A percentile compares a stretch with the other conserved stretches of the same genome.
These are phyloP conservation scores for Cotesia vestalis DNA, from an alignment of 1,140 invertebrate genomes.

Conservation along the genomic window DNA sequence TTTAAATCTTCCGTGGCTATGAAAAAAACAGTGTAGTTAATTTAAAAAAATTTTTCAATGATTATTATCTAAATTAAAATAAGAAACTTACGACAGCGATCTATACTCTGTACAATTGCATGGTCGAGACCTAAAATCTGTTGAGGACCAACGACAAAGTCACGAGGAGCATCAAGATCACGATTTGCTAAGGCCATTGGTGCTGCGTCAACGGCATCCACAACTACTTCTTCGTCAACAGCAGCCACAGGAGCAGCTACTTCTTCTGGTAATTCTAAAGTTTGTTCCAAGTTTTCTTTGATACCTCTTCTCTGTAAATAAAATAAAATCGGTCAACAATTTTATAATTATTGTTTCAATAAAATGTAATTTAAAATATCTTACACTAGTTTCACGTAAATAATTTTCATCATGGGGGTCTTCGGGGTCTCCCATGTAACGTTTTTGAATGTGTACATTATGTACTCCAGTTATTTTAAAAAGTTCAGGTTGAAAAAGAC, in stretches of 20 bases:
- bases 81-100: conserved; percentile 77
- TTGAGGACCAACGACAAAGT: conserved; percentile 75
- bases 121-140: conserved; percentile 89
- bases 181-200: conserved; percentile 60
- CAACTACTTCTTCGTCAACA: conserved; percentile 82
- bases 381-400: conserved; percentile 85
- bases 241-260: conserved; percentile 50
- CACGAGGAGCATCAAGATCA: conserved; percentile 65
- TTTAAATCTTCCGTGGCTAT: conserved; percentile 85
- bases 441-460: conserved; percentile 75
- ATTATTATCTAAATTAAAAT: background rate
- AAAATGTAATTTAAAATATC: conserved; percentile 39
- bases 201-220: conserved; percentile 76
- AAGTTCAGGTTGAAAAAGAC: conserved; percentile 89
- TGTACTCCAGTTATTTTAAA: conserved; percentile 84
- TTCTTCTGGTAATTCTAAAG: conserved; percentile 62
- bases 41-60: conserved; percentile 1
- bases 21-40: conserved; percentile 16
- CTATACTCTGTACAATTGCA: conserved; percentile 90
- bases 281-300: conserved; percentile 72
- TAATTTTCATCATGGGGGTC: conserved; percentile 95
- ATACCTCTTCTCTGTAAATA: conserved; percentile 67
- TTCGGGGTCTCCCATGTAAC: conserved; percentile 84
- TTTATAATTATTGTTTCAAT: conserved; percentile 25
- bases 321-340: background rate